Evolutionary conservation across 1,140 invertebrate species (phyloP), one percentile per base, ranked within the genome.

Genomic region (Meloidogyne floridensis): DNA sequence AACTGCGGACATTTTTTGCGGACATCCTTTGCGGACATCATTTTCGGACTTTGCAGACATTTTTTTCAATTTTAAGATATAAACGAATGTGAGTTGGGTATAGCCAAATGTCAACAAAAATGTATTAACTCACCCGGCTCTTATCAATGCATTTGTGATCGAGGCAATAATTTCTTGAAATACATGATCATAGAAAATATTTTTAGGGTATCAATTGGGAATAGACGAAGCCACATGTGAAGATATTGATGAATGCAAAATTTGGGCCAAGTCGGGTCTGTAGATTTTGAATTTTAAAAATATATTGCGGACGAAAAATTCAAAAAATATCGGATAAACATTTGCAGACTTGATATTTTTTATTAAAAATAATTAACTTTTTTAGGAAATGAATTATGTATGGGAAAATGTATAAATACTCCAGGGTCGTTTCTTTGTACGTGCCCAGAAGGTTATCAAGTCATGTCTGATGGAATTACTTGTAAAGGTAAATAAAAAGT

Each of bases 181-280:
- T 54, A 54, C 8, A 10, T 8, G 53, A 54, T 54, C 53, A 9
- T 10, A 13, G 8, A 11, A 54, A 54, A 54, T 11, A 54, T 13
- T 54, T 10, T 54, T 54, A 65, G 59, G 92, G 6, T 93, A 90
- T 80, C 84, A 87, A 42, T 80, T 91, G 8, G 81, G 91, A 80
- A 87, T 81, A 51, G 88, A 90, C 75, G 85, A 88, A 72, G 65
- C 56, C 4, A 90, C 82, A 15, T 90, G 90, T 78, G 85, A 85
- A 91, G 91, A 92, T 84, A 88, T 90, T 42, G 88, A 92, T 82
- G 91, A 92, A 80, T 92, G 91, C 83, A 9, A 32, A 13, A 85
- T 72, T 51, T 88, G 85, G 84, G 65, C 87, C 9, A 83, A 82
- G 83, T 77, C 80, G 1, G 83, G 83, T 86, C 11, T 0, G 13